phyloP scores from a whole-genome alignment of 2,113 vertebrate species.

The Opisthocomus hoazin region DNA sequence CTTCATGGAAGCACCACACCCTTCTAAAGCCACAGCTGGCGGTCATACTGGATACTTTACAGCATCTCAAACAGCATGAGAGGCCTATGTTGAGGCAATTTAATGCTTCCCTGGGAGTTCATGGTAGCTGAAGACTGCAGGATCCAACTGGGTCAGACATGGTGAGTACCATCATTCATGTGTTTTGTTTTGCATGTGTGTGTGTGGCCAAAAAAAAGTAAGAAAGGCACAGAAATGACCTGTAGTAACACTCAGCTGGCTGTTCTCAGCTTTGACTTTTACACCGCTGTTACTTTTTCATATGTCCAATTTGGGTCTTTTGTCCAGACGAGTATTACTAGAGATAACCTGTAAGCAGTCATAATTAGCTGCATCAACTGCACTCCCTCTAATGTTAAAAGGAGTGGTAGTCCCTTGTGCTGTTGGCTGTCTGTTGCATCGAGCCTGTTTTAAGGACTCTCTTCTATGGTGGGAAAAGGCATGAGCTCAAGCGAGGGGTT shows the following conservation, averaged over 20 bases:
- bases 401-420: neutral
- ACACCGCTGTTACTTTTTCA: neutral
- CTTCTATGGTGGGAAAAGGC: neutral
- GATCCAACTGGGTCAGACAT: neutral
- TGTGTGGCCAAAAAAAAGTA: neutral
- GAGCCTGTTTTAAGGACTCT: neutral
- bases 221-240: neutral
- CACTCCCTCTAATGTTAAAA: neutral
- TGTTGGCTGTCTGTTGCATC: neutral
- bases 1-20: neutral
- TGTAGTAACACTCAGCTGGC: neutral
- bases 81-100: neutral
- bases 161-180: rapidly evolving
- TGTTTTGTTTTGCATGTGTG: neutral
- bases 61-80: neutral
- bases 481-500: rapidly evolving
- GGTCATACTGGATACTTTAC: neutral
- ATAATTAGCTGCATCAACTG: neutral
- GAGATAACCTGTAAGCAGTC: neutral
- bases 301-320: neutral
- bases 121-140: neutral
- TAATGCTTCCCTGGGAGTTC: neutral
- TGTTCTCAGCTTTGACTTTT: neutral
- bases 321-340: neutral
- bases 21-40: neutral